These are phyloP conservation scores for Ailuropoda melanoleuca DNA, from an alignment of 2,113 vertebrate species.

Conservation along the genomic window DNA sequence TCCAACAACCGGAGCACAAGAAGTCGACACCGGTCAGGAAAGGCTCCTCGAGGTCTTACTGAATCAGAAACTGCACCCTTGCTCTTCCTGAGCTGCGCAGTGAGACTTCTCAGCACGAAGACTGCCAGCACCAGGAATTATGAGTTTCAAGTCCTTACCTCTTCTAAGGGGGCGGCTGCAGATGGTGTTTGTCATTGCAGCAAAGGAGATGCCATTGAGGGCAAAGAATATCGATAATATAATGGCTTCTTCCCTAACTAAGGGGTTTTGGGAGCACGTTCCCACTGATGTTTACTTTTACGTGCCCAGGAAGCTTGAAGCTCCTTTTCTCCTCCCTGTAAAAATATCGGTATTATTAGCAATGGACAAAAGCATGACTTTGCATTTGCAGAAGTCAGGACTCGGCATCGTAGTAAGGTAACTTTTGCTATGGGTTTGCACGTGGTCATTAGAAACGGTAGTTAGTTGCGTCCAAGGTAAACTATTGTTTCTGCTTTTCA, in stretches of 20 bases:
- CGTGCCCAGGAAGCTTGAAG: neutral
- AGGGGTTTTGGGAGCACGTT: neutral
- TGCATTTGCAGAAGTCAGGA: constrained; percentile 7
- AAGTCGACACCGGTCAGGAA: neutral
- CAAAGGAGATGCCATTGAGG: constrained; percentile 56
- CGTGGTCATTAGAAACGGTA: neutral
- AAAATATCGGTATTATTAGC: constrained; percentile 48
- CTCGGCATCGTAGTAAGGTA: neutral
- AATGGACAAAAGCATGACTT: constrained; percentile 50
- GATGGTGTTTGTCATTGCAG: constrained; percentile 33
- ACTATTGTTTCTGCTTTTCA: neutral
- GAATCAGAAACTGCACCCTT: neutral
- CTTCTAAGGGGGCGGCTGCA: neutral
- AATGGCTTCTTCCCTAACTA: constrained; percentile 32
- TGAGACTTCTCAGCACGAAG: constrained; percentile 18
- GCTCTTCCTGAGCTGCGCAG: neutral
- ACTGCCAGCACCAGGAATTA: neutral
- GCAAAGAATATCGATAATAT: constrained; percentile 41
- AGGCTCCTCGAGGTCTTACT: neutral
- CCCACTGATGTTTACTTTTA: constrained; percentile 24
- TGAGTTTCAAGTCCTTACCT: constrained; percentile 36
- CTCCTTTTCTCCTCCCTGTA: neutral
- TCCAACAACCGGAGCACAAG: neutral
- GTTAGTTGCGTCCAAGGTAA: neutral
- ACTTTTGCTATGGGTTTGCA: neutral